Evolutionary conservation across 2,113 vertebrate species (phyloP).

Genomic region (Platichthys flesus): DNA sequence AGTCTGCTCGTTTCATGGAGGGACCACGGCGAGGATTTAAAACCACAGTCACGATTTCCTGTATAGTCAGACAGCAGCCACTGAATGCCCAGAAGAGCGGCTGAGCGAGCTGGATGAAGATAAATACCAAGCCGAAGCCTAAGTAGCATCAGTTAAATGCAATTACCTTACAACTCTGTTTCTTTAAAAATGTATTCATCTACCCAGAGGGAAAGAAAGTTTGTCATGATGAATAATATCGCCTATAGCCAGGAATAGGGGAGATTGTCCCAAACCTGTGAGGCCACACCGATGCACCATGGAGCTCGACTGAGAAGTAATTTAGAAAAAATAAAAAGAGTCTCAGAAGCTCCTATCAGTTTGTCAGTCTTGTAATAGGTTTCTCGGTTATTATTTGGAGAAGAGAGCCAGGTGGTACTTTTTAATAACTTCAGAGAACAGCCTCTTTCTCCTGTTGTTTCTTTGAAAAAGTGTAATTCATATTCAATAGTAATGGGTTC

Average conservation of each 20-base stretch:
- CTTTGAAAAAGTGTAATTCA: not conserved
- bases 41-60: conserved; percentile 62
- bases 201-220: conserved; percentile 15
- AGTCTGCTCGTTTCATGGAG: conserved; percentile 37
- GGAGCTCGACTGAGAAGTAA: conserved; percentile 13
- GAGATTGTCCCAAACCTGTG: conserved; percentile 17
- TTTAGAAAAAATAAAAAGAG: not conserved
- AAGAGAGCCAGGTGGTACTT: conserved; percentile 18
- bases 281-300: conserved; percentile 1
- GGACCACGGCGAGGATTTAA: conserved; percentile 49
- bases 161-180: conserved; percentile 38
- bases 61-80: conserved; percentile 56
- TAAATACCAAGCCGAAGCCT: conserved; percentile 56
- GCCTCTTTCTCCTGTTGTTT: conserved; percentile 4
- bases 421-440: conserved; percentile 24
- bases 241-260: conserved; percentile 13
- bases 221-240: conserved; percentile 46
- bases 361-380: conserved; percentile 28
- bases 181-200: conserved; percentile 39
- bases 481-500: not conserved
- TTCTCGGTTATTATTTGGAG: conserved; percentile 11
- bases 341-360: conserved; percentile 12
- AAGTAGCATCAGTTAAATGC: conserved; percentile 47
- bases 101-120: conserved; percentile 51
- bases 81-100: conserved; percentile 40